These are phyloP conservation scores for Mnemiopsis leidyi DNA, from an alignment of 37 sponge, comb jelly and placozoan species.

Conservation along the genomic window DNA sequence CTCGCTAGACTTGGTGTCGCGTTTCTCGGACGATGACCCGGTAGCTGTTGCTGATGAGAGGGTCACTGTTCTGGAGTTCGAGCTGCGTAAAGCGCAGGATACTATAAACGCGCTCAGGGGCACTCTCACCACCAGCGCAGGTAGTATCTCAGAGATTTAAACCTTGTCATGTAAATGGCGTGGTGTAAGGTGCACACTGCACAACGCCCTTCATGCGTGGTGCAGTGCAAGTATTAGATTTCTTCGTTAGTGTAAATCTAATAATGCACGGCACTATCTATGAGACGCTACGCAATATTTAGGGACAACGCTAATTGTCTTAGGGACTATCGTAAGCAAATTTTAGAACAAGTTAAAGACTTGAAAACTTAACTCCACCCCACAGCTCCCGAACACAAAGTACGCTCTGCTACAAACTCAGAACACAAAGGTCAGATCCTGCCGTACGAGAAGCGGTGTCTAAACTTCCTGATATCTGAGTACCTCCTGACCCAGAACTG, in stretches of 20 bases:
- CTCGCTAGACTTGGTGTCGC: constrained; percentile 84
- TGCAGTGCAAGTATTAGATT: no score
- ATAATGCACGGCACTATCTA: no score
- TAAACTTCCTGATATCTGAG: constrained; percentile 88
- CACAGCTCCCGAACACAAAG: constrained; percentile 59
- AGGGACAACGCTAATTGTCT: no score
- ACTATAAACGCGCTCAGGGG: constrained; percentile 90
- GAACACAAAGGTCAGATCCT: constrained; percentile 79
- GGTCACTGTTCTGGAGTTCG: constrained; percentile 91
- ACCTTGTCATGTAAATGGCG: no score
- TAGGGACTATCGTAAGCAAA: no score
- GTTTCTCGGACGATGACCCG: constrained; percentile 85
- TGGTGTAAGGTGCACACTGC: no score
- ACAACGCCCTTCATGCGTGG: no score
- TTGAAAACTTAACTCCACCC: no score
- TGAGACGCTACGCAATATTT: no score
- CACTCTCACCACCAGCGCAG: constrained; percentile 86
- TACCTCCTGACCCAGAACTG: constrained; percentile 78
- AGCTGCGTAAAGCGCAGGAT: constrained; percentile 90
- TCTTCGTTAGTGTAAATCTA: no score
- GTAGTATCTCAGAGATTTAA: no score
- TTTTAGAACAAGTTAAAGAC: no score
- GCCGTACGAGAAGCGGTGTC: constrained; percentile 83
- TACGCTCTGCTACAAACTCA: background rate
- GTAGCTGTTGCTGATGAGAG: constrained; percentile 79